Percentiles rank a stretch among this genome's conserved stretches.
Evolutionary conservation across 2,797 vertebrate genomes (phyloP).

Genomic region (Oryzias sinensis): DNA sequence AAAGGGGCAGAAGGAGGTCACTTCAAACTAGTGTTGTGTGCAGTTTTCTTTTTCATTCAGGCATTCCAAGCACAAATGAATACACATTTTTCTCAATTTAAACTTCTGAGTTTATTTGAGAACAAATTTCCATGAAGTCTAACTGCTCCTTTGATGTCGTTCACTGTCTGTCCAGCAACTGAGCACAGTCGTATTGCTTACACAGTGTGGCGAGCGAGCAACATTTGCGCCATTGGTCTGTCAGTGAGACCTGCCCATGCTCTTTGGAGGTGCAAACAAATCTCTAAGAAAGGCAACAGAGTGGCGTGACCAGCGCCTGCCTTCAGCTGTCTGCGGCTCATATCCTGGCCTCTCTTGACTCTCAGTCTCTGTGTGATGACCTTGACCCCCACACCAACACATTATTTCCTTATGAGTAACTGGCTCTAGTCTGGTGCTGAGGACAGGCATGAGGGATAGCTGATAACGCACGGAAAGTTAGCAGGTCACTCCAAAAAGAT

Average conservation of each 20-base stretch:
- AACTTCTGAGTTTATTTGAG: not conserved
- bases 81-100: not conserved
- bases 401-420: conserved; percentile 75
- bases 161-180: conserved; percentile 10
- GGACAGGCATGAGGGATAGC: conserved; percentile 54
- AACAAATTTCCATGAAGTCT: conserved; percentile 14
- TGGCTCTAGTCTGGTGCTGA: conserved; percentile 59
- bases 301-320: conserved; percentile 26
- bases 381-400: conserved; percentile 59
- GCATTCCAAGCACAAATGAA: not conserved
- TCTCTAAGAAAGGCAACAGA: conserved; percentile 34
- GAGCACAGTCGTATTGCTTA: conserved; percentile 8
- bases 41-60: no score
- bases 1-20: no score
- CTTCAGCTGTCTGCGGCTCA: conserved; percentile 44
- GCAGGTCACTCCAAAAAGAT: conserved; percentile 37
- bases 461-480: conserved; percentile 73
- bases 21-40: not conserved
- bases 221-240: conserved; percentile 23
- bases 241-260: conserved; percentile 22
- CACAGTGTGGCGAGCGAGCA: conserved; percentile 8
- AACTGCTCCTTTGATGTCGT: conserved; percentile 2
- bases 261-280: conserved; percentile 47
- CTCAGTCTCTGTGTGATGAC: conserved; percentile 44
- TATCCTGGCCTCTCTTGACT: conserved; percentile 31